phyloP scores from a whole-genome alignment of 2,113 vertebrate genomes.

The Rhodinocichla rosea region DNA sequence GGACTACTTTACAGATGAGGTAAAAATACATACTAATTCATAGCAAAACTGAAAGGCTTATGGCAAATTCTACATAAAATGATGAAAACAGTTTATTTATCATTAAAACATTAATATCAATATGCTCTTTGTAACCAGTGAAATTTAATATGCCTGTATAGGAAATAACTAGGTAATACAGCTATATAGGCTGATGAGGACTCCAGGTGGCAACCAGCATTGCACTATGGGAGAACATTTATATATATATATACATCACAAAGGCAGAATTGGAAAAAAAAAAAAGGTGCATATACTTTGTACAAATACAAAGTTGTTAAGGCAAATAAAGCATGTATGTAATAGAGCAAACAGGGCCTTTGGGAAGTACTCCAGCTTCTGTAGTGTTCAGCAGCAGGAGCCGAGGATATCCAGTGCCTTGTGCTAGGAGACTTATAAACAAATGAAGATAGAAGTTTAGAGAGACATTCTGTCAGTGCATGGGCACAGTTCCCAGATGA shows the following conservation, averaged over 20 bases:
- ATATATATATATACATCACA: neutral
- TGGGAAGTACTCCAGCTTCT: neutral
- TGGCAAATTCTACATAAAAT: neutral
- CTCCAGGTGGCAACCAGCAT: neutral
- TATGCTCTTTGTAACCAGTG: neutral
- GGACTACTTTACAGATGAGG: neutral
- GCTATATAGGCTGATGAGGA: conserved; percentile 1
- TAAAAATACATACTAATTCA: neutral
- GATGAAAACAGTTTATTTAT: neutral
- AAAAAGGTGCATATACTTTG: neutral
- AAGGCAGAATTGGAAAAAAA: neutral
- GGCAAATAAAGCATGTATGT: neutral
- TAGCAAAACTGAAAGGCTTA: neutral
- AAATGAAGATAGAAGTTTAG: neutral
- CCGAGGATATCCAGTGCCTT: neutral
- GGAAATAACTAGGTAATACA: neutral
- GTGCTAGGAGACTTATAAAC: neutral
- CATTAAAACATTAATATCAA: neutral
- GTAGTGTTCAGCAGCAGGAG: neutral
- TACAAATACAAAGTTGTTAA: neutral
- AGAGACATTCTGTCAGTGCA: neutral
- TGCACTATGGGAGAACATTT: neutral
- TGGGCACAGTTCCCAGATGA: neutral
- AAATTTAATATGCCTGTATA: neutral
- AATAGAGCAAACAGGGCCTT: neutral